Conservation (phyloP, 2,888 invertebrate species). For the Cynaeus angustus region DNA sequence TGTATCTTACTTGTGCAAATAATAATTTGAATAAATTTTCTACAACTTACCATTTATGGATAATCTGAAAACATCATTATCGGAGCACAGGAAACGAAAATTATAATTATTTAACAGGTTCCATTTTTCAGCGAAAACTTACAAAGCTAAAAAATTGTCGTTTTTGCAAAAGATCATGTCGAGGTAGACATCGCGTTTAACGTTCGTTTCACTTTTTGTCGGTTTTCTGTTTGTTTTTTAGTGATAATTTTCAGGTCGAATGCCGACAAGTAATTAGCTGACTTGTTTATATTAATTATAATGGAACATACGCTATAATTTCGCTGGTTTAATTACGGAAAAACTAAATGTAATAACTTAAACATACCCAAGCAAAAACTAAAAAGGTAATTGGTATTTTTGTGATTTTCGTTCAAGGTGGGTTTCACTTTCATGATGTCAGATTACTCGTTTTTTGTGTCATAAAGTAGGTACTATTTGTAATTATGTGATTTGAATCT, state of each 20-base stretch:
- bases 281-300: neutral
- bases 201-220: neutral
- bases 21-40: slow-evolving; percentile 37
- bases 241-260: neutral
- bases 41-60: slow-evolving; percentile 28
- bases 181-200: slow-evolving; percentile 3
- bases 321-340: neutral
- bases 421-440: no score
- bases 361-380: neutral
- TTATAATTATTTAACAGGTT: slow-evolving; percentile 14
- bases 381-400: no score
- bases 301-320: slow-evolving; percentile 3
- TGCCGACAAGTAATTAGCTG: neutral
- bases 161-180: slow-evolving; percentile 4
- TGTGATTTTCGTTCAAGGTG: no score
- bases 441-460: no score
- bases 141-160: neutral
- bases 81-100: slow-evolving; percentile 30
- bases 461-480: no score
- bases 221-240: slow-evolving; percentile 1
- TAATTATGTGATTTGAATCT: no score
- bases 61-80: slow-evolving; percentile 26
- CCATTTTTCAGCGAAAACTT: neutral
- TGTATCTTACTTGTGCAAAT: slow-evolving; percentile 20
- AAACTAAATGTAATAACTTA: neutral